Evolutionary conservation across 2,888 invertebrate species (phyloP), one percentile per base, ranked within the genome.

Genomic region (Andrena chrysosceles): DNA sequence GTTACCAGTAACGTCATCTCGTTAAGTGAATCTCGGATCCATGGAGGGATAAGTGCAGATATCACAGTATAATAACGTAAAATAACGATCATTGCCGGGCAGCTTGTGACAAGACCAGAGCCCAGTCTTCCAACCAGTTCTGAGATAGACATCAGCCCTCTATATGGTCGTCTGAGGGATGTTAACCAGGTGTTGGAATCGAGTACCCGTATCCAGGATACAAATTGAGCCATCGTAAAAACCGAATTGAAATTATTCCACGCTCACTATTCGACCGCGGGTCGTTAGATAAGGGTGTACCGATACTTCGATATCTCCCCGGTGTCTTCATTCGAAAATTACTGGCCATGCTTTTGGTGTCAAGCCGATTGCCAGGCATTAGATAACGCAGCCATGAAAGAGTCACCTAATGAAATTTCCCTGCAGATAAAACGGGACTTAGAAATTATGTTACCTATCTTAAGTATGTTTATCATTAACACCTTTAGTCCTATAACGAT

Each of bases 21-120:
- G 82, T 81, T 83, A 81, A 81, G 72, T 77, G 69, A 66, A 29
- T 35, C 62, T 29, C 33, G 73, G 42, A 49, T 56, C 26, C 62
- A 48, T 66, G 56, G 74, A 81, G 54, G 75, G 62, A 80, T 75
- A 82, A 82, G 64, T 73, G 77, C 35, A 49, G 60, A 62, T 72
- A 62, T 75, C 66, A 35, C 48, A 33, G 66, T 77, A 79, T 76
- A 76, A 79, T 76, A 73, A 60, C 80, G 80, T 83, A 70, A 83
- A 84, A 73, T 83, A 83, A 84, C 71, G 80, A 84, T 84, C 73
- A 73, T 84, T 80, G 76, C 63, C 35, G 13, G 49, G 26, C 69
- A 77, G 56, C 62, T 70, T 70, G 70, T 82, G 82, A 83, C 73
- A 56, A 56, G 82, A 62, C 70, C 73, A 56, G 82, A 67, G 20